Conservation (phyloP, 2,113 vertebrate species). For the Otolemur garnettii region DNA sequence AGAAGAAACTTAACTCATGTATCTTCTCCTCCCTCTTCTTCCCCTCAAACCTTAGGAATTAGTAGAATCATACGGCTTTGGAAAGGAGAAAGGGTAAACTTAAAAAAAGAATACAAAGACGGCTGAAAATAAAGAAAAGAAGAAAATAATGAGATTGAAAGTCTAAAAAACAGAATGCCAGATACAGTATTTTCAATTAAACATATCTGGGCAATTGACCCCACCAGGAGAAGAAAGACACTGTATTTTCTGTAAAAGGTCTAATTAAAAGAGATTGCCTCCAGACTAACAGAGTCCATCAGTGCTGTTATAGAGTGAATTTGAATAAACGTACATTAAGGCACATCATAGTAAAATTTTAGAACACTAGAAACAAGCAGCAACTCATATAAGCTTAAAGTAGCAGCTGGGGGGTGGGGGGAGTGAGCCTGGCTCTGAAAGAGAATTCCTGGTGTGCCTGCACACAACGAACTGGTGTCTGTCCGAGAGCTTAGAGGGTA, state of each 20-base stretch:
- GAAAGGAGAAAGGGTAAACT: not conserved
- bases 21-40: not conserved
- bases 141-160: not conserved
- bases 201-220: not conserved
- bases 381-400: not conserved
- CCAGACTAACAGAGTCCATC: not conserved
- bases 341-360: not conserved
- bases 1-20: not conserved
- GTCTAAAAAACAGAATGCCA: not conserved
- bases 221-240: not conserved
- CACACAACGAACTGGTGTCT: not conserved
- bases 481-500: not conserved
- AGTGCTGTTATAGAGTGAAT: not conserved
- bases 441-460: not conserved
- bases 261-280: not conserved
- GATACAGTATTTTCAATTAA: not conserved
- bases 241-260: not conserved
- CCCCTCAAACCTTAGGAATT: not conserved
- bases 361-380: not conserved
- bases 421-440: not conserved
- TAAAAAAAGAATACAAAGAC: not conserved
- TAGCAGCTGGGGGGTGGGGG: not conserved
- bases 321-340: not conserved
- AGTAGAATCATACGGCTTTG: not conserved
- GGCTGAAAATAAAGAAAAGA: not conserved